Evolutionary conservation across 2,797 vertebrate species (phyloP).

Genomic region (Hephaestus fuliginosus): DNA sequence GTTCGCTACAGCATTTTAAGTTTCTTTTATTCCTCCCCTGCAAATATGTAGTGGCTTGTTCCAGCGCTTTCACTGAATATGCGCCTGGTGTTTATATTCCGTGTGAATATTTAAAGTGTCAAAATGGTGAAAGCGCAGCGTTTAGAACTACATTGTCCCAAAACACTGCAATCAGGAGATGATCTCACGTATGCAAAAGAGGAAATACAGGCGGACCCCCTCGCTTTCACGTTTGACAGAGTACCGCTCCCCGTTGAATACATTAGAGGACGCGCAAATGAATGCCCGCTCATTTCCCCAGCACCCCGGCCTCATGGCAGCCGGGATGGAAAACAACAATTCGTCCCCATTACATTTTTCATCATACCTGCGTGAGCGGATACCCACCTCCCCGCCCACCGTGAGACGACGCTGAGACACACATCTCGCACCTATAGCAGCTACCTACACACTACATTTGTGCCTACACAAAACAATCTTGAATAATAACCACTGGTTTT

Average conservation of each 20-base stretch:
- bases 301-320: constrained; percentile 48
- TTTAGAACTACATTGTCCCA: constrained; percentile 75
- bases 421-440: constrained; percentile 38
- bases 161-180: constrained; percentile 80
- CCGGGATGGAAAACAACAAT: constrained; percentile 69
- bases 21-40: constrained; percentile 37
- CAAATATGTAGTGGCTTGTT: constrained; percentile 32
- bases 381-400: constrained; percentile 54
- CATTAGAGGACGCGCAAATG: constrained; percentile 81
- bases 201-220: constrained; percentile 70
- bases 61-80: constrained; percentile 35
- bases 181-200: constrained; percentile 82
- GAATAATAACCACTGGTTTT: constrained; percentile 54
- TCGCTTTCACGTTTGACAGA: constrained; percentile 80
- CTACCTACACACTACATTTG: constrained; percentile 40
- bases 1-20: constrained; percentile 33
- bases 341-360: constrained; percentile 76
- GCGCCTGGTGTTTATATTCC: constrained; percentile 56
- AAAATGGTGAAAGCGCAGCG: constrained; percentile 60
- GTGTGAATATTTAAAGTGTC: constrained; percentile 74
- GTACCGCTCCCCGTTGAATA: constrained; percentile 83
- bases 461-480: constrained; percentile 49
- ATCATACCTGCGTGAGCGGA: constrained; percentile 67
- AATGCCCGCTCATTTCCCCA: constrained; percentile 76
- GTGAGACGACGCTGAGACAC: constrained; percentile 22